These are phyloP conservation scores for Zaprionus inermis DNA, from an alignment of 1,140 invertebrate genomes.

Conservation along the genomic window DNA sequence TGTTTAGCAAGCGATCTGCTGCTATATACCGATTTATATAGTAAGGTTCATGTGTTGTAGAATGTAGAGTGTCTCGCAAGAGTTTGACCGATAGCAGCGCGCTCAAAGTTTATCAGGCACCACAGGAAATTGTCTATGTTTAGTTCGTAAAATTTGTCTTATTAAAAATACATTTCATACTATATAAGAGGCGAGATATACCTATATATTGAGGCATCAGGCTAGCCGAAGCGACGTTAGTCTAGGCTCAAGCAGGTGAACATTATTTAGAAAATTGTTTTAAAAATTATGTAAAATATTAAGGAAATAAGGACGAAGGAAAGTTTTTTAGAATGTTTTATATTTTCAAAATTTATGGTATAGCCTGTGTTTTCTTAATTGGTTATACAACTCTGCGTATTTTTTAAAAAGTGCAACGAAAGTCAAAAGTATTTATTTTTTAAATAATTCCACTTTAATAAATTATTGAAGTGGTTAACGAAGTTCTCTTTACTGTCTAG, in stretches of 20 bases:
- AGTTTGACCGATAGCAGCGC: constrained; percentile 12
- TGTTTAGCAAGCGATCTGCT: constrained; percentile 5
- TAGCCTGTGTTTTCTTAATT: too few relatives aligned
- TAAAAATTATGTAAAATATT: background rate
- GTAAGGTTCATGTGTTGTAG: background rate
- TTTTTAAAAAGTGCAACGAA: too few relatives aligned
- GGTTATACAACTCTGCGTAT: too few relatives aligned
- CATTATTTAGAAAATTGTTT: background rate
- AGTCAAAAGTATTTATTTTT: too few relatives aligned
- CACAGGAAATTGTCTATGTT: constrained; percentile 43
- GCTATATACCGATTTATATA: constrained; percentile 8
- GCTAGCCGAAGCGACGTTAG: background rate
- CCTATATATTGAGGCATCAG: background rate
- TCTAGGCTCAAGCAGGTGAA: background rate
- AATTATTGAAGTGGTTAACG: background rate
- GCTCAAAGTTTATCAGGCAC: constrained; percentile 40
- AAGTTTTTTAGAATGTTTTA: too few relatives aligned
- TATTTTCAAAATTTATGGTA: too few relatives aligned
- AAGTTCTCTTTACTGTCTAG: background rate
- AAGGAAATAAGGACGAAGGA: too few relatives aligned
- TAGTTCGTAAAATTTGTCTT: constrained; percentile 32
- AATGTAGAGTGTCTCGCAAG: constrained; percentile 32
- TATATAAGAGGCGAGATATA: background rate
- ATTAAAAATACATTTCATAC: constrained; percentile 20
- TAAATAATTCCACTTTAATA: background rate